Evolutionary conservation across 2,113 vertebrate genomes (phyloP).

Genomic region (Pagrus major): DNA sequence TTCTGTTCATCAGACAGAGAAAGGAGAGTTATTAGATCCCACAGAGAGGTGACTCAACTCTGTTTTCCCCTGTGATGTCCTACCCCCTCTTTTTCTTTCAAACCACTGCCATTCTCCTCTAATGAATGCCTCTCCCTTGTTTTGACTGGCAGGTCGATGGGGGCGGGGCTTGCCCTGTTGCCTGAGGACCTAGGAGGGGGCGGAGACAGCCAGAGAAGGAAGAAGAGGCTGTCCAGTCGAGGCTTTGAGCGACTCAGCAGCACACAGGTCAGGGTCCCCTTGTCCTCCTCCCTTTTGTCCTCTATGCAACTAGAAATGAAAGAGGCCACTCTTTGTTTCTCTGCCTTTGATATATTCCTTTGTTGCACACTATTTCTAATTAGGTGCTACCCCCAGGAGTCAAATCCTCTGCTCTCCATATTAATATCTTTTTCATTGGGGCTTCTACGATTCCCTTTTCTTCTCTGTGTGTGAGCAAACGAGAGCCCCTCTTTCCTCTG

Average conservation of each 20-base stretch:
- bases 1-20: conserved; percentile 66
- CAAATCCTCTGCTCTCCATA: conserved; percentile 61
- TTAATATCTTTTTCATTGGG: conserved; percentile 65
- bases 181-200: conserved; percentile 87
- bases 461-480: conserved; percentile 55
- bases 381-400: conserved; percentile 65
- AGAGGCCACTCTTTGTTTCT: conserved; percentile 61
- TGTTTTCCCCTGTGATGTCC: conserved; percentile 64
- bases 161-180: conserved; percentile 87
- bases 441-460: conserved; percentile 47
- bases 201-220: conserved; percentile 87
- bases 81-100: conserved; percentile 46
- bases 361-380: conserved; percentile 72
- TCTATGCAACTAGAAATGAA: conserved; percentile 49
- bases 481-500: conserved; percentile 53
- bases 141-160: conserved; percentile 86
- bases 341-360: conserved; percentile 64
- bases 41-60: conserved; percentile 72
- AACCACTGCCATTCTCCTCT: conserved; percentile 54
- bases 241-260: conserved; percentile 81
- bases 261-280: conserved; percentile 75
- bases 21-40: conserved; percentile 66
- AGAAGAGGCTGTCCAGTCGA: conserved; percentile 87
- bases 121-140: conserved; percentile 52
- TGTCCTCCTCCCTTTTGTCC: conserved; percentile 59